A percentile compares a stretch with the other conserved stretches of the same genome.
Conservation (phyloP, 2,888 invertebrate species). For the Andrena minutula region DNA sequence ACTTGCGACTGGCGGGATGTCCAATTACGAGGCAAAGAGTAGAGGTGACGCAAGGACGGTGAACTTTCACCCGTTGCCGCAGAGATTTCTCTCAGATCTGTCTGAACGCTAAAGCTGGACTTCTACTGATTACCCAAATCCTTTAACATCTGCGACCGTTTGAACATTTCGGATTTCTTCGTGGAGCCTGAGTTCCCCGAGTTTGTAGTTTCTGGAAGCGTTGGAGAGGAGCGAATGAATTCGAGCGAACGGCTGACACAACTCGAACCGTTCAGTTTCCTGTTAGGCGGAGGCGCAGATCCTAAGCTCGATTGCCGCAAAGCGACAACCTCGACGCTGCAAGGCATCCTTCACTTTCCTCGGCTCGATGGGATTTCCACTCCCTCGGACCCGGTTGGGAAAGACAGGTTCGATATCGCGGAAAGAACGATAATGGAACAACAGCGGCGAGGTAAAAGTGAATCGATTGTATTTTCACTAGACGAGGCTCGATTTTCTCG, state of each 20-base stretch:
- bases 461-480: conserved; percentile 24
- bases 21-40: no score
- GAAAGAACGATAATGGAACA: conserved; percentile 42
- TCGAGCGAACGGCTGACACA: neutral
- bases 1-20: no score
- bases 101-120: neutral
- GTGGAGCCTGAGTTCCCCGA: no score
- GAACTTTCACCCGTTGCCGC: conserved; percentile 1
- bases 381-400: neutral
- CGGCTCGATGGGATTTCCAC: conserved; percentile 22
- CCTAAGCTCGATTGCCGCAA: neutral
- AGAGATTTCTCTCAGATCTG: neutral
- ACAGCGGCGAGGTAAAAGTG: conserved; percentile 28
- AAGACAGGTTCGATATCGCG: conserved; percentile 32
- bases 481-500: conserved; percentile 28
- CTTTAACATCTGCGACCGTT: no score
- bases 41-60: neutral
- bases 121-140: no score
- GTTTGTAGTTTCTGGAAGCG: no score
- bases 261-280: neutral
- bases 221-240: no score
- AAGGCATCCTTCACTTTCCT: conserved; percentile 35
- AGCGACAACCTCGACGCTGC: neutral
- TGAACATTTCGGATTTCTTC: no score
- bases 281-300: neutral